A percentile compares a stretch with the other conserved stretches of the same genome.
Conservation (phyloP, 2,113 vertebrate species). For the Perca fluviatilis region DNA sequence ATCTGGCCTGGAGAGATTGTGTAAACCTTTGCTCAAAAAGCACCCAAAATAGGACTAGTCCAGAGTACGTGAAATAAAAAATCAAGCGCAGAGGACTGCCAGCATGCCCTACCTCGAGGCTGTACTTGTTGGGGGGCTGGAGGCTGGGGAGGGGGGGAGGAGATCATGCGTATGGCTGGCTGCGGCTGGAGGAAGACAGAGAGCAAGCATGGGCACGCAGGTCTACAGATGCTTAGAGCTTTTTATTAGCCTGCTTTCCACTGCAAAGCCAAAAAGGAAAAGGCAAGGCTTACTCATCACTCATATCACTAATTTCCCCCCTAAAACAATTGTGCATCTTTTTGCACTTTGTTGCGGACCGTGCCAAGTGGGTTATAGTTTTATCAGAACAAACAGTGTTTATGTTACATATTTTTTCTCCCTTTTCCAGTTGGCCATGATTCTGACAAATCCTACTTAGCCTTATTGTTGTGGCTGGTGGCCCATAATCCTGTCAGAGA, state of each 20-base stretch:
- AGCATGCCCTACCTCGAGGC: conserved; percentile 70
- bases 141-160: conserved; percentile 35
- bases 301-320: conserved; percentile 29
- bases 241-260: conserved; percentile 55
- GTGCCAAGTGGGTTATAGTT: conserved; percentile 40
- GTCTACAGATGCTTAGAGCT: conserved; percentile 53
- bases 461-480: conserved; percentile 25
- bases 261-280: conserved; percentile 45
- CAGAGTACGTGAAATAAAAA: conserved; percentile 3
- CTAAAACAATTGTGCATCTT: conserved; percentile 33
- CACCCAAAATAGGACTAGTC: conserved; percentile 68
- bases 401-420: conserved; percentile 1
- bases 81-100: conserved; percentile 26
- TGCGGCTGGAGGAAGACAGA: conserved; percentile 43
- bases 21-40: conserved; percentile 62
- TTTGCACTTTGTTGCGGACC: conserved; percentile 1
- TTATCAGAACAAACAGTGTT: background rate
- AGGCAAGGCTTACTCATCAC: conserved; percentile 26
- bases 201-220: conserved; percentile 42
- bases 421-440: conserved; percentile 18
- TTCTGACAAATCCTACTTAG: conserved; percentile 10
- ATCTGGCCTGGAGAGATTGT: conserved; percentile 60
- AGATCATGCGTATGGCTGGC: conserved; percentile 31
- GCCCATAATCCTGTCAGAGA: conserved; percentile 39
- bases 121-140: conserved; percentile 55